Conservation (phyloP, 2,113 vertebrate genomes). For the Varanus salvator region DNA sequence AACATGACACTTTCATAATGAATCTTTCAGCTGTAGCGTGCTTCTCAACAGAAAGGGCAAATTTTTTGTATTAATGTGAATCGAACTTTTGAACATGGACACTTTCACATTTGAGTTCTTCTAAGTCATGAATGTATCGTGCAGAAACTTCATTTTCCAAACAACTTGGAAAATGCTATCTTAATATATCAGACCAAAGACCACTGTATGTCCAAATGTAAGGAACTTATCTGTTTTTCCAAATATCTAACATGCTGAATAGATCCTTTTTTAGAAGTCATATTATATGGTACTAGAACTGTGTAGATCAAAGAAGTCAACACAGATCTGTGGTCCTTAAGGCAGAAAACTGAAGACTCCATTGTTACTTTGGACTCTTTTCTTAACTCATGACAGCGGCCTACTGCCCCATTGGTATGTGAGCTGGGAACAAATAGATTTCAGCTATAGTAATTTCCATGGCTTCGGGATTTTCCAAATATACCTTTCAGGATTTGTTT, state of each 20-base stretch:
- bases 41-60: conserved; percentile 28
- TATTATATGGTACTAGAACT: background rate
- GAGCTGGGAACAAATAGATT: background rate
- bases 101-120: background rate
- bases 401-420: background rate
- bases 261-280: background rate
- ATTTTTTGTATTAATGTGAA: conserved; percentile 24
- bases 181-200: background rate
- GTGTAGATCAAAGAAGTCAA: background rate
- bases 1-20: conserved; percentile 43
- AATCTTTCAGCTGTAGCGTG: conserved; percentile 40
- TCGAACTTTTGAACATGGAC: conserved; percentile 20
- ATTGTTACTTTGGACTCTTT: background rate
- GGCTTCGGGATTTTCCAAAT: background rate
- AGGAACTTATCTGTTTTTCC: background rate
- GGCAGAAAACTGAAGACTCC: background rate
- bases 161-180: background rate
- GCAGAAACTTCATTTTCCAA: background rate
- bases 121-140: background rate
- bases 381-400: background rate
- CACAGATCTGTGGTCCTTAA: background rate
- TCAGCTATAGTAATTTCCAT: background rate
- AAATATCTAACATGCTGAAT: background rate
- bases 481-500: background rate
- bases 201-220: background rate